Percentiles rank a stretch among this genome's conserved stretches.
Evolutionary conservation across 2,797 vertebrate species (phyloP).

Genomic region (Thamnophis elegans): DNA sequence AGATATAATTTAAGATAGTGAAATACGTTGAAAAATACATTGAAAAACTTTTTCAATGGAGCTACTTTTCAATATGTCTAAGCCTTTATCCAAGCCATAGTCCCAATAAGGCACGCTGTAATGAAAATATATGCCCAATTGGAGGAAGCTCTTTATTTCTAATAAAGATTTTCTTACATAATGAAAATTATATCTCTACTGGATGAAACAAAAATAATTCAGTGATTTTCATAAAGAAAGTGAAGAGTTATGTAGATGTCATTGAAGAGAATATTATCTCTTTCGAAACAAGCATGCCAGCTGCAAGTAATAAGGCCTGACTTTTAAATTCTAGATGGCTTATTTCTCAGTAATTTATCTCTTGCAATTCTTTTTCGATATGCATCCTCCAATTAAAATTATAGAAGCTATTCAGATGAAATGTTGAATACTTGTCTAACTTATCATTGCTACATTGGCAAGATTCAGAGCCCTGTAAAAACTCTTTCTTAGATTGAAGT

Average conservation of each 20-base stretch:
- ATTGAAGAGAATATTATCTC: not conserved
- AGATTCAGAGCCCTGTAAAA: slow-evolving; percentile 21
- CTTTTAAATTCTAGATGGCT: not conserved
- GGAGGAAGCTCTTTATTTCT: not conserved
- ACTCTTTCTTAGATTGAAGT: slow-evolving; percentile 27
- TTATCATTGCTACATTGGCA: slow-evolving; percentile 5
- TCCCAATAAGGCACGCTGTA: not conserved
- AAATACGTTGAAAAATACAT: no score
- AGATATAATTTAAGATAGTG: not conserved
- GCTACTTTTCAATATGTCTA: not conserved
- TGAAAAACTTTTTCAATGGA: not conserved
- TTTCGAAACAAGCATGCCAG: not conserved
- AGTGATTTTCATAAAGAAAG: not conserved
- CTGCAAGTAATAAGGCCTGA: not conserved
- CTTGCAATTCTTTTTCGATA: not conserved
- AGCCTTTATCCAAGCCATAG: not conserved
- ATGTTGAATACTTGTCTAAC: not conserved
- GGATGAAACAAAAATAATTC: not conserved
- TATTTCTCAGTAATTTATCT: not conserved
- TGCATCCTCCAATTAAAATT: not conserved
- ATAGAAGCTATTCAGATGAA: not conserved
- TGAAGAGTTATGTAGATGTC: not conserved
- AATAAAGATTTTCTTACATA: not conserved
- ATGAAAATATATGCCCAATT: not conserved
- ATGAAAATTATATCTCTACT: not conserved